A percentile compares a stretch with the other conserved stretches of the same genome.
Evolutionary conservation across 2,797 vertebrate genomes (phyloP).

Genomic region (Botia almorhae): DNA sequence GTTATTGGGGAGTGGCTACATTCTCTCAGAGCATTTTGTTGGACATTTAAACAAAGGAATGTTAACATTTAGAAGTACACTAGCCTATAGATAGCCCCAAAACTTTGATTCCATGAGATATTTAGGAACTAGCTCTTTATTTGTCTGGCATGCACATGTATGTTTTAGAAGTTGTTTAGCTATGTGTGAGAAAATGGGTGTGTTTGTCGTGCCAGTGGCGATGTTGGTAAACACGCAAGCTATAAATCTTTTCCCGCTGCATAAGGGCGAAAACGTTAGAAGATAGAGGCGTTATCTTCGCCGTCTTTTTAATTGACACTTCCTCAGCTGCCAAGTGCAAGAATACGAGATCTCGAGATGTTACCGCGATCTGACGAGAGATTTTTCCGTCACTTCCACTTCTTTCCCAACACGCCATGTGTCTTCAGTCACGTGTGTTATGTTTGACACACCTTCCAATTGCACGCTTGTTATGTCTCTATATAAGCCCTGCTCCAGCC

Average conservation of each 20-base stretch:
- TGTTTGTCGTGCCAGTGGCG: slow-evolving; percentile 25
- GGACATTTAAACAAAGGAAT: too few relatives aligned
- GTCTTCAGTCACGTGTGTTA: slow-evolving; percentile 1
- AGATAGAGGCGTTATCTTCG: neutral
- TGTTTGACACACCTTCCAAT: neutral
- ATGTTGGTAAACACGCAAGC: slow-evolving; percentile 32
- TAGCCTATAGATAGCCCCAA: too few relatives aligned
- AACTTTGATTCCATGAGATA: too few relatives aligned
- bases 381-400: neutral
- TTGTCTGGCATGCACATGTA: too few relatives aligned
- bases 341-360: slow-evolving; percentile 6
- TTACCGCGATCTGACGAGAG: neutral
- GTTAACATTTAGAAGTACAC: too few relatives aligned
- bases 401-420: neutral
- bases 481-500: neutral
- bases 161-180: slow-evolving; percentile 45
- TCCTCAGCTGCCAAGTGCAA: slow-evolving; percentile 38
- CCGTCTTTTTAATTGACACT: slow-evolving; percentile 31
- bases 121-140: too few relatives aligned
- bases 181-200: slow-evolving; percentile 4
- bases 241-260: neutral
- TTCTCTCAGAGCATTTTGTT: slow-evolving; percentile 6
- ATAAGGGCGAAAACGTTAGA: slow-evolving; percentile 33
- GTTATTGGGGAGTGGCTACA: too few relatives aligned
- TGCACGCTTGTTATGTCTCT: neutral